Base-by-base conservation (phyloP, 2,888 invertebrate genomes). In the Ornithoptera priamus region DNA sequence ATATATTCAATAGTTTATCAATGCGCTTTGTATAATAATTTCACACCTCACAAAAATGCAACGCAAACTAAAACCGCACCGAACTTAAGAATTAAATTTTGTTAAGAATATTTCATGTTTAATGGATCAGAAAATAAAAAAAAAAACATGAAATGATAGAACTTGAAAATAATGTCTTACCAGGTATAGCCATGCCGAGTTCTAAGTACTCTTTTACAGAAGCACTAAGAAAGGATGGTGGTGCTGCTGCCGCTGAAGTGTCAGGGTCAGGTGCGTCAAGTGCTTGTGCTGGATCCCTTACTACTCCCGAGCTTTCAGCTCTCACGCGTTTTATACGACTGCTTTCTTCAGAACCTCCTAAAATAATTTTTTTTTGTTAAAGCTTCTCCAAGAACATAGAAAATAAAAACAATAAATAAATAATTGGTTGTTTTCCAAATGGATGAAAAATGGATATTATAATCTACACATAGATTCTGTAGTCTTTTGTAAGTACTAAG, bases 161-260 rank as follows among this genome's bases (percentile, higher is more conserved):
- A 46, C 12, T 46, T 46, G 39, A 8, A 18, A 46, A 59, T 24
- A 30, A 65, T 66, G 50, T 80, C 93, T 92, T 92, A 97, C 97
- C 97, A 80, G 97, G 97, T 92, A 97, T 97, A 74, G 97, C 97
- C 94, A 97, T 97, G 79, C 97, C 97, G 76, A 97, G 94, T 90
- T 97, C 97, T 75, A 97, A 93, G 87, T 97, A 97, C 84, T 97
- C 97, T 76, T 96, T 94, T 60, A 97, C 97, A 0, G 97, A 97
- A 59, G 97, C 96, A 84, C 96, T 97, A 76, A 97, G 92, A 87
- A 97, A 97, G 75, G 96, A 95, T 1, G 95, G 94, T 7, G 97
- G 97, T 72, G 96, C 95, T 72, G 96, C 95, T 20, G 84, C 92
- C 42, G 89, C 88, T 69, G 80, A 89, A 63, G 92, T 78, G 83